phyloP scores from a whole-genome alignment of 2,888 invertebrate species.

The Chaitophorus viminalis region DNA sequence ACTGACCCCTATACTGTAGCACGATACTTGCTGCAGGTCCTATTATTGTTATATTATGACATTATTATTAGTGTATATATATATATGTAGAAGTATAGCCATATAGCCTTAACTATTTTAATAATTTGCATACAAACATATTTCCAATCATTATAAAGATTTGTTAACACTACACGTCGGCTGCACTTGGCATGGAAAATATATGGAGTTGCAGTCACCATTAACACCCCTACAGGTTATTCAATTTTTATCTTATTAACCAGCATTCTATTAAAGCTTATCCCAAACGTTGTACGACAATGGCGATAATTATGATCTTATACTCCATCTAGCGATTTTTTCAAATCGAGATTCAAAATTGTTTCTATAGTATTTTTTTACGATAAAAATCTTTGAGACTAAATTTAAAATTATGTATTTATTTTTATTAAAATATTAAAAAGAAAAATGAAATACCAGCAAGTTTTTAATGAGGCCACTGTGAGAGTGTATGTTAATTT shows the following conservation, averaged over 20 bases:
- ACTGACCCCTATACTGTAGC: slow-evolving; percentile 38
- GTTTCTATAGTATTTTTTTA: background rate
- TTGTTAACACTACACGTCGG: background rate
- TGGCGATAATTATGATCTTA: background rate
- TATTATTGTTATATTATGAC: slow-evolving; percentile 29
- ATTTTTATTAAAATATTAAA: too few relatives aligned
- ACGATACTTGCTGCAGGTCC: slow-evolving; percentile 30
- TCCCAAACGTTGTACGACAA: background rate
- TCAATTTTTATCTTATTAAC: slow-evolving; percentile 6
- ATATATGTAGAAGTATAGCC: too few relatives aligned
- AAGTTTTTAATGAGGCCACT: too few relatives aligned
- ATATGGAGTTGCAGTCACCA: background rate
- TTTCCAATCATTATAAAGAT: background rate
- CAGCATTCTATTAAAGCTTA: background rate
- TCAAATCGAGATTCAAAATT: background rate
- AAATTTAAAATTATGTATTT: too few relatives aligned
- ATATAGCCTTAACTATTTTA: too few relatives aligned
- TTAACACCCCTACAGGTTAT: background rate
- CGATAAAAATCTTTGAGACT: too few relatives aligned
- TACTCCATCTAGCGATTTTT: background rate
- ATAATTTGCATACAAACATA: too few relatives aligned
- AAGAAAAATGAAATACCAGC: too few relatives aligned
- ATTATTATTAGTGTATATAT: background rate
- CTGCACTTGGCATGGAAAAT: background rate
- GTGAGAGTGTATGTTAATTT: too few relatives aligned